A percentile compares a stretch with the other conserved stretches of the same genome.
phyloP scores from a whole-genome alignment of 2,797 vertebrate species.

The Lacerta viridis region DNA sequence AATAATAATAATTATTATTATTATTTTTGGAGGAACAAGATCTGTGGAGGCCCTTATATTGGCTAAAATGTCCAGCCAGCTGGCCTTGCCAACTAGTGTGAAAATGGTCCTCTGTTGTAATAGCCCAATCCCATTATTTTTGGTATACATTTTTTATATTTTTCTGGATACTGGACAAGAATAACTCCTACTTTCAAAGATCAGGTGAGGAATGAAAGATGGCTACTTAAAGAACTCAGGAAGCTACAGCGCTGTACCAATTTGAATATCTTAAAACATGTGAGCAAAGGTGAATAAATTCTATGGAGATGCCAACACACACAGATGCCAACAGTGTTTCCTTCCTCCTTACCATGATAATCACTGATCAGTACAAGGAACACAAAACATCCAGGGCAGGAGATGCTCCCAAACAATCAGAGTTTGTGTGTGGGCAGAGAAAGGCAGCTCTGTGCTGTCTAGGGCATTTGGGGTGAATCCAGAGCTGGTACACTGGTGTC shows the following conservation, averaged over 20 bases:
- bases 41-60: not conserved
- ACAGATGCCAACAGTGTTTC: constrained; percentile 48
- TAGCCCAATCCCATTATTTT: not conserved
- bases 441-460: constrained; percentile 68
- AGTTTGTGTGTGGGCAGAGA: constrained; percentile 65
- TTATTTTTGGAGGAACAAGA: no score
- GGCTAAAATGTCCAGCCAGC: not conserved
- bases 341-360: constrained; percentile 13
- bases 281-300: not conserved
- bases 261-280: accelerated
- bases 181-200: not conserved
- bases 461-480: constrained; percentile 50
- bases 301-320: not conserved
- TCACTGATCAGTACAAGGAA: constrained; percentile 56
- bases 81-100: not conserved
- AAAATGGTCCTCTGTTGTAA: not conserved
- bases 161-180: not conserved
- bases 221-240: not conserved
- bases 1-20: no score
- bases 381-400: constrained; percentile 47
- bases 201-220: not conserved
- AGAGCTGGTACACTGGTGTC: constrained; percentile 61
- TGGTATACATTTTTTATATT: not conserved
- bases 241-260: not conserved
- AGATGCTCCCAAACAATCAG: constrained; percentile 56